Conservation (phyloP, 2,888 invertebrate genomes). For the Papilio gigon region DNA sequence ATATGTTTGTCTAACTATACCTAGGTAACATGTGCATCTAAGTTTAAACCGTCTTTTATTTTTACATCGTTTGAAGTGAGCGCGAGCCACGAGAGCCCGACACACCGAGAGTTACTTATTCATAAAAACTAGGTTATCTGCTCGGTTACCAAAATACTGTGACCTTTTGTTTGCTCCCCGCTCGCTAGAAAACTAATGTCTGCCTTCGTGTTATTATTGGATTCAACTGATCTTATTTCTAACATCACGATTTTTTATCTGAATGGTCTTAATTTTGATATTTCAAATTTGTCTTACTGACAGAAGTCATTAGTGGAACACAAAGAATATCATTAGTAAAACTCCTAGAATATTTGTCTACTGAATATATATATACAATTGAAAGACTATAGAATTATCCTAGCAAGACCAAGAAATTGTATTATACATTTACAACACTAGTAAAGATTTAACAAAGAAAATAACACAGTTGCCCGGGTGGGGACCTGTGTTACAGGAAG, state of each 20-base stretch:
- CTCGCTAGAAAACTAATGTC: not conserved
- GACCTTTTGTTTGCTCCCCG: constrained; percentile 1
- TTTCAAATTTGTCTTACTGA: not conserved
- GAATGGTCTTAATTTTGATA: not conserved
- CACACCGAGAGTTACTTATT: constrained; percentile 17
- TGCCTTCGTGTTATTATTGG: not conserved
- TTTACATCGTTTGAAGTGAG: constrained; percentile 11
- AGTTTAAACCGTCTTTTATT: constrained; percentile 18
- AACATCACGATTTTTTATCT: not conserved
- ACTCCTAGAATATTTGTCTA: too few relatives aligned
- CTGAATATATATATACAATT: too few relatives aligned
- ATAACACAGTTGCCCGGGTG: too few relatives aligned
- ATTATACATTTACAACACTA: too few relatives aligned
- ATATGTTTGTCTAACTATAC: not conserved
- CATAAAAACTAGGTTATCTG: constrained; percentile 27
- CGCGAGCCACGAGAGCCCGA: not conserved
- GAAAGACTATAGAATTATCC: too few relatives aligned
- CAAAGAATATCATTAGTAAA: too few relatives aligned
- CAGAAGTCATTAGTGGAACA: too few relatives aligned
- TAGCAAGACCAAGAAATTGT: too few relatives aligned
- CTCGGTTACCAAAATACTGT: constrained; percentile 14
- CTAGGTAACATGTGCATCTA: not conserved
- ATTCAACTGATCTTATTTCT: constrained; percentile 1
- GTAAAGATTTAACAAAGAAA: too few relatives aligned
- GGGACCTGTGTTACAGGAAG: too few relatives aligned